A percentile compares a stretch with the other conserved stretches of the same genome.
phyloP scores from a whole-genome alignment of 2,888 invertebrate genomes.

The Liposcelis brunnea region DNA sequence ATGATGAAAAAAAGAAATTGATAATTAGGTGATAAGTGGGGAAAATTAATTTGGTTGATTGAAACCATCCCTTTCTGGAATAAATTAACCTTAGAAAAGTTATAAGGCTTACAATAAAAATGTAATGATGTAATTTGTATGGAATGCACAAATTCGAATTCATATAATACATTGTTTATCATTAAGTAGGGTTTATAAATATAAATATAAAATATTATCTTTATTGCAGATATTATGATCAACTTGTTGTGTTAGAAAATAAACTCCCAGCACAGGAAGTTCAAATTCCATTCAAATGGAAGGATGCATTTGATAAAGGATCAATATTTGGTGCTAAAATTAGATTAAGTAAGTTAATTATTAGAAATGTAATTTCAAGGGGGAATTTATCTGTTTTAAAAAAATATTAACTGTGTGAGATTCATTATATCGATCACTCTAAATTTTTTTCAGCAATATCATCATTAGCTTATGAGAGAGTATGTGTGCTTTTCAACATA shows the following conservation, averaged over 20 bases:
- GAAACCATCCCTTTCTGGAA: no score
- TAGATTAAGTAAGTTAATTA: constrained; percentile 60
- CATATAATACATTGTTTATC: no score
- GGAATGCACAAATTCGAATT: no score
- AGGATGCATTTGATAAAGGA: constrained; percentile 95
- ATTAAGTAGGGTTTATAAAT: no score
- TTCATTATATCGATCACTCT: not conserved
- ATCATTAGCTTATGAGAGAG: constrained; percentile 79
- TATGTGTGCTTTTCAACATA: constrained; percentile 91
- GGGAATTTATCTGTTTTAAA: not conserved
- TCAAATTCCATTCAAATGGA: constrained; percentile 97
- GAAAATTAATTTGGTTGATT: no score
- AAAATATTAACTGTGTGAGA: not conserved
- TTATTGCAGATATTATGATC: constrained; percentile 81
- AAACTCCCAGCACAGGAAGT: constrained; percentile 92
- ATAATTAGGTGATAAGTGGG: no score
- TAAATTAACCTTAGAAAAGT: no score
- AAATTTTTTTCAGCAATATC: constrained; percentile 50
- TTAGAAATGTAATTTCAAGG: not conserved
- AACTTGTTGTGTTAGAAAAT: constrained; percentile 74
- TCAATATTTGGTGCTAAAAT: constrained; percentile 83
- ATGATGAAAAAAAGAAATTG: not conserved
- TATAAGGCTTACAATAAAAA: no score
- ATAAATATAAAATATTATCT: no score
- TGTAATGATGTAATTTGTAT: no score